Percentiles rank a stretch among this genome's conserved stretches.
These are phyloP conservation scores for Dryobota labecula DNA, from an alignment of 2,888 invertebrate species.

Conservation along the genomic window DNA sequence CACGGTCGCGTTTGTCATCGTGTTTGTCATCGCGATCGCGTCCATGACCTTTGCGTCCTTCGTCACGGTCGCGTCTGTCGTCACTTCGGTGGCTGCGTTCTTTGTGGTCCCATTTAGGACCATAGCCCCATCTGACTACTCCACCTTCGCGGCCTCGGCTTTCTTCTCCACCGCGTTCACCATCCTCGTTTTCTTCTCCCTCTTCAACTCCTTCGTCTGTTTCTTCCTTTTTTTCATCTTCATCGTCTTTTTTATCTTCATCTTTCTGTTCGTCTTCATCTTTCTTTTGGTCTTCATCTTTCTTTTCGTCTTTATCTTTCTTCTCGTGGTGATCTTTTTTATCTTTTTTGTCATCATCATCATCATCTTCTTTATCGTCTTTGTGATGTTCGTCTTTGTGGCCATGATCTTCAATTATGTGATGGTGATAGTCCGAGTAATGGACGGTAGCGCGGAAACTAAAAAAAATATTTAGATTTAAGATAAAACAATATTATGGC, in stretches of 20 bases:
- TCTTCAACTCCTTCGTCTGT: constrained; percentile 28
- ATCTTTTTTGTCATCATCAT: constrained; percentile 25
- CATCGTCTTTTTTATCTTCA: not conserved
- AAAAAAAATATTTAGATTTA: constrained; percentile 11
- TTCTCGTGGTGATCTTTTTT: constrained; percentile 37
- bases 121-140: constrained; percentile 53
- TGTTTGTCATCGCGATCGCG: constrained; percentile 7
- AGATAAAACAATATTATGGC: not conserved
- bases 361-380: constrained; percentile 27
- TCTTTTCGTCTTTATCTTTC: constrained; percentile 22
- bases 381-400: constrained; percentile 41
- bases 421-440: constrained; percentile 68
- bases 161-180: constrained; percentile 37
- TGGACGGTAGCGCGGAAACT: constrained; percentile 71
- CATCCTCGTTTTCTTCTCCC: constrained; percentile 20
- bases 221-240: constrained; percentile 31
- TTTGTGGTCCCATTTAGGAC: constrained; percentile 43
- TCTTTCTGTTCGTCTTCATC: constrained; percentile 11
- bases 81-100: constrained; percentile 13
- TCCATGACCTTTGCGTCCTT: constrained; percentile 22
- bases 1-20: constrained; percentile 13
- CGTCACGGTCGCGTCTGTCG: constrained; percentile 23
- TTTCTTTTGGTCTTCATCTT: constrained; percentile 22
- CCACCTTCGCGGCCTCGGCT: constrained; percentile 25
- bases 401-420: constrained; percentile 54